phyloP scores from a whole-genome alignment of 2,113 vertebrate genomes.

The rat (Rattus norvegicus) region GRCr8 NC_086030.1:16891001-16891500 shows the following conservation, averaged over 20 bases:
- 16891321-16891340: background rate
- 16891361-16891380: background rate
- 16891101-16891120: background rate
- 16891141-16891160: too few relatives aligned
- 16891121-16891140: background rate
- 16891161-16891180: rapidly evolving
- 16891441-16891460: background rate
- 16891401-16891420: rapidly evolving
- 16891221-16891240: background rate
- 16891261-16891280: background rate
- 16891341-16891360: background rate
- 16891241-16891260: too few relatives aligned
- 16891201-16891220: background rate
- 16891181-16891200: background rate
- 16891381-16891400: rapidly evolving
- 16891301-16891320: background rate
- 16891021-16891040: background rate
- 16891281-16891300: background rate
- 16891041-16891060: background rate
- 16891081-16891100: background rate
- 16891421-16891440: background rate
- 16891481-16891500: too few relatives aligned
- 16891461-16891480: background rate
- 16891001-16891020: too few relatives aligned
- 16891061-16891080: background rate